Conservation (phyloP, 2,888 invertebrate genomes). For the Chrysomela aeneicollis region DNA sequence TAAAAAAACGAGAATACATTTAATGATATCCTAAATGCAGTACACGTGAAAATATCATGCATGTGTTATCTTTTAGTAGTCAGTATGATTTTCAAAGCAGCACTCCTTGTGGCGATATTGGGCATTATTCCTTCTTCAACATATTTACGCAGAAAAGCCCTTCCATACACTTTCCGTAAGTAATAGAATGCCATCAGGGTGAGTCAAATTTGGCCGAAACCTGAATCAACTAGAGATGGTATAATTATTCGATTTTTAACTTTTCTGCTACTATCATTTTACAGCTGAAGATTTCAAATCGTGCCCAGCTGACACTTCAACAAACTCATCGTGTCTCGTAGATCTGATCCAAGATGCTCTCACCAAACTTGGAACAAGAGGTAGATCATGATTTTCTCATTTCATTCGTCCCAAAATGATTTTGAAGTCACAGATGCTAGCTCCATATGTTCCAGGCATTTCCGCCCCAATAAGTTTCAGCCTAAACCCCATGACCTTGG, state of each 20-base stretch:
- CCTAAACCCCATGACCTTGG: neutral
- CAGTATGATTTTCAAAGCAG: neutral
- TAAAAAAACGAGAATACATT: too few species aligned
- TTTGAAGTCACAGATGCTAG: too few species aligned
- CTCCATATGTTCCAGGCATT: neutral
- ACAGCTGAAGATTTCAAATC: neutral
- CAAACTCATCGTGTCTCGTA: neutral
- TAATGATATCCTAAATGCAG: too few species aligned
- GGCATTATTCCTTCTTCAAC: neutral
- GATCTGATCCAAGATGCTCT: slow-evolving; percentile 3
- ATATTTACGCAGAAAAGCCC: neutral
- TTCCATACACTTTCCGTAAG: neutral
- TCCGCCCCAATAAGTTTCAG: neutral
- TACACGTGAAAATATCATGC: too few species aligned
- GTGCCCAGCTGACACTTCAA: neutral
- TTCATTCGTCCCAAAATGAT: too few species aligned
- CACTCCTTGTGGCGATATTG: neutral
- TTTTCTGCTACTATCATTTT: too few species aligned
- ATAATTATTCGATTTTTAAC: too few species aligned
- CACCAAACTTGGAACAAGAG: neutral
- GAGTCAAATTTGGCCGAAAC: too few species aligned
- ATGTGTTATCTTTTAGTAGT: neutral
- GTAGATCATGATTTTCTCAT: neutral
- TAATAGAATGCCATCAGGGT: too few species aligned
- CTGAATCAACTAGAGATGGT: too few species aligned